Evolutionary conservation across 1,140 invertebrate genomes (phyloP).

Genomic region (Leptestheria dahalacensis): DNA sequence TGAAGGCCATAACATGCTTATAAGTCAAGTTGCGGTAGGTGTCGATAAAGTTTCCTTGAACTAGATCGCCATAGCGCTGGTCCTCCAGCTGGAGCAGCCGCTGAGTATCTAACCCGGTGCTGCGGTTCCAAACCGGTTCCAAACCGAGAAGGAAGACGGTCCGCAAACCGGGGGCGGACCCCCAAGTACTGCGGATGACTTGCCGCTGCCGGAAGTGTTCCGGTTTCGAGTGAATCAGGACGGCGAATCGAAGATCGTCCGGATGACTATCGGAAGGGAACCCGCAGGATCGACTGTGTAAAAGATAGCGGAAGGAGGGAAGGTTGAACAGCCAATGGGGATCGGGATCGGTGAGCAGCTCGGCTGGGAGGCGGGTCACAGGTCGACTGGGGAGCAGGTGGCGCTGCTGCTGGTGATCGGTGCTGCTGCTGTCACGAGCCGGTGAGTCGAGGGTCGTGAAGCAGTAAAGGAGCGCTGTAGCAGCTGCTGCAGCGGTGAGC

Average conservation of each 20-base stretch:
- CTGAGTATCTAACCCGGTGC: constrained; percentile 17
- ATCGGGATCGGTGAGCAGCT: background rate
- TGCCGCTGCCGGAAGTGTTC: constrained; percentile 28
- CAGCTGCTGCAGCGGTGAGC: background rate
- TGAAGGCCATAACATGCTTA: constrained; percentile 34
- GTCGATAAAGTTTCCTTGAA: constrained; percentile 31
- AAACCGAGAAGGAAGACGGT: constrained; percentile 26
- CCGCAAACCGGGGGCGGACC: constrained; percentile 12
- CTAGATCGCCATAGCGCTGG: constrained; percentile 25
- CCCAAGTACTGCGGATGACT: constrained; percentile 21
- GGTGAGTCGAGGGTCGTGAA: background rate
- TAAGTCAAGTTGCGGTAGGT: constrained; percentile 33
- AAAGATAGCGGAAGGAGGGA: background rate
- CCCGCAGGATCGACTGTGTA: background rate
- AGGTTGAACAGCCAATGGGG: background rate
- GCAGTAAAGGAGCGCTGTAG: background rate
- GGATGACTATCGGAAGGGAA: background rate
- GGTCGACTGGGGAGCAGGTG: background rate
- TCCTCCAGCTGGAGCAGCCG: constrained; percentile 19
- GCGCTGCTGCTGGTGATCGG: background rate
- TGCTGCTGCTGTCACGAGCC: too few species aligned
- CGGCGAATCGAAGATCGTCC: constrained; percentile 6
- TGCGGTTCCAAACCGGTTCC: constrained; percentile 4
- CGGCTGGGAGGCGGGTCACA: too few species aligned
- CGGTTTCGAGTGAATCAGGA: constrained; percentile 27